Evolutionary conservation across 2,113 vertebrate genomes (phyloP).

Genomic region (Machaerirhynchus nigripectus): DNA sequence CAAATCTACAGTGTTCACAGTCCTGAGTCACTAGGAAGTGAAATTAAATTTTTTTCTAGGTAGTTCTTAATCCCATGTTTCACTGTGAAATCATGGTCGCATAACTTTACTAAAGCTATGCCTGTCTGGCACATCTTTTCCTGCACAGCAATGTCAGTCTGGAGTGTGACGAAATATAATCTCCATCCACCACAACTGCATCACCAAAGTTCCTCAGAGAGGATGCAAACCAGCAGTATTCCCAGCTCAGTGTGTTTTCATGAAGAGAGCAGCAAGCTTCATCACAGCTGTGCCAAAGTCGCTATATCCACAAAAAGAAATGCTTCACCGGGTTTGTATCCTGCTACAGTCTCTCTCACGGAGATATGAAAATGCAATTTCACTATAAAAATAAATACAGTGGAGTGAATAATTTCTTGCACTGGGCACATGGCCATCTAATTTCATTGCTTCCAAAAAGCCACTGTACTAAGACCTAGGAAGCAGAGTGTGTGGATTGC

Average conservation of each 20-base stretch:
- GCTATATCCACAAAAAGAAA: not conserved
- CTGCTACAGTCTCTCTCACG: not conserved
- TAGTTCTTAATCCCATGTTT: not conserved
- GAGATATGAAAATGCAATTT: slow-evolving; percentile 14
- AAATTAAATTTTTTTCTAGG: not conserved
- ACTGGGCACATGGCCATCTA: not conserved
- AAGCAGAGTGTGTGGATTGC: not conserved
- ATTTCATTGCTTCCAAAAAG: not conserved
- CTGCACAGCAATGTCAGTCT: not conserved
- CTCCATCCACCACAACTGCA: not conserved
- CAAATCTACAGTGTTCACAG: not conserved
- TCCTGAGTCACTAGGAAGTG: not conserved
- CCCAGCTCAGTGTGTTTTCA: not conserved
- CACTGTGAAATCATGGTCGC: not conserved
- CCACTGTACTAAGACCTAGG: not conserved
- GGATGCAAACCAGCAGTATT: not conserved
- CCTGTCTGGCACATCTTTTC: fast-evolving
- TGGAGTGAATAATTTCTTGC: slow-evolving; percentile 16
- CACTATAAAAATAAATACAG: slow-evolving; percentile 19
- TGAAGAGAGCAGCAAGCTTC: not conserved
- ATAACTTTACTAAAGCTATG: not conserved
- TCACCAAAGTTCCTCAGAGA: not conserved
- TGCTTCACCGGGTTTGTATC: not conserved
- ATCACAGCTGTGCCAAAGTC: not conserved
- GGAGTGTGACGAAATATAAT: not conserved